Evolutionary conservation across 2,113 vertebrate species (phyloP), one percentile per base, ranked within the genome.

Genomic region (Lipophrys pholis): DNA sequence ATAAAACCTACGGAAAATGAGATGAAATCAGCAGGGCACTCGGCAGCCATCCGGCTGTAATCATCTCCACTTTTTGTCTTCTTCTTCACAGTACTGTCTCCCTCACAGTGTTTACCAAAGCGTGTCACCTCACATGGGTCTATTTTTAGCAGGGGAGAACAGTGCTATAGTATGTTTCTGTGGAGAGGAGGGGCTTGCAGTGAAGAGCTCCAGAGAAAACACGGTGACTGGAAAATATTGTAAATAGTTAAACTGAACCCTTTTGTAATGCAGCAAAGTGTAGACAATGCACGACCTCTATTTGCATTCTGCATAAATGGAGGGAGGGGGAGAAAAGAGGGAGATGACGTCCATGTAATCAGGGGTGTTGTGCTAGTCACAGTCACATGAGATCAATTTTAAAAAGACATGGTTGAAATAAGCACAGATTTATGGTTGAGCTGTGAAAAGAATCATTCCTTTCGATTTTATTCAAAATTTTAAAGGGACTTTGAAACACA

Each of bases 101-200:
- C 40, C 61, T 69, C 12, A 0, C 39, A 50, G 54, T 88, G 87
- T 90, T 91, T 90, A 90, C 79, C 82, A 73, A 68, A 84, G 78
- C 72, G 79, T 86, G 89, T 89, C 89, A 52, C 73, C 84, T 88
- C 89, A 87, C 88, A 87, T 91, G 88, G 87, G 72, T 76, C 85
- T 92, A 91, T 91, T 91, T 91, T 87, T 91, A 91, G 91, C 69
- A 17, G n/a, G 52, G 3, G 72, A 73, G 77, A 83, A 76, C 53
- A 71, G 81, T 65, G 73, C 59, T 69, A 50, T 69, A 64, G 69
- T 81, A 79, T 82, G 53, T 79, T 62, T 78, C 46, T 69, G 61
- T 62, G 57, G 50, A 38, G 49, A 78, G 78, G 82, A n/a, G 75
- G 80, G 38, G 68, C 77, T 77, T 35, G 38, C 9, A 6, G 48